Evolutionary conservation across 2,888 invertebrate genomes (phyloP).

Genomic region (Diarsia mendica): DNA sequence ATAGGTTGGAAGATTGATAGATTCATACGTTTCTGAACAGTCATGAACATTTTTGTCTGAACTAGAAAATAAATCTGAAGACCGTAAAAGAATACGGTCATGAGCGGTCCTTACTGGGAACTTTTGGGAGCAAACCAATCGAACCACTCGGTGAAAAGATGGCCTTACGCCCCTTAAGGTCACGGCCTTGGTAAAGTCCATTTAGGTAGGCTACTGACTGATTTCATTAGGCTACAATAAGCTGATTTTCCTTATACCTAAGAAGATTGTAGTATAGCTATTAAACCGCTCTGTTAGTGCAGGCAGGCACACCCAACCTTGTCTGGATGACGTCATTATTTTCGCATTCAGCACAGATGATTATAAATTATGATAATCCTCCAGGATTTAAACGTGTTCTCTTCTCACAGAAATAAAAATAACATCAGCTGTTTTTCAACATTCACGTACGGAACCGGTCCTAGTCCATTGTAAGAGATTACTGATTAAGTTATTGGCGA

Average conservation of each 20-base stretch:
- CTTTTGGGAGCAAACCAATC: not conserved
- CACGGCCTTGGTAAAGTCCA: not conserved
- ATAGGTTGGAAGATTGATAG: not conserved
- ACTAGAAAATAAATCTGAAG: not conserved
- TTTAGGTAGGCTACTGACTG: not conserved
- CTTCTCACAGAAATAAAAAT: constrained; percentile 47
- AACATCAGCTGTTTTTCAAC: constrained; percentile 59
- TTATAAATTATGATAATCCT: constrained; percentile 55
- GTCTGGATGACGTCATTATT: constrained; percentile 34
- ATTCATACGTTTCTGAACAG: not conserved
- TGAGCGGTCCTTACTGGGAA: not conserved
- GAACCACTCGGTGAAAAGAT: not conserved
- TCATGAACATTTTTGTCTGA: not conserved
- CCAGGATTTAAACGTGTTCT: constrained; percentile 59
- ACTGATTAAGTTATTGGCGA: constrained; percentile 34
- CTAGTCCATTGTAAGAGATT: constrained; percentile 8
- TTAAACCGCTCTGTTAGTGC: constrained; percentile 2
- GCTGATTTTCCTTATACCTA: constrained; percentile 1
- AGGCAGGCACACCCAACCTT: constrained; percentile 12
- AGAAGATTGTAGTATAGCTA: not conserved
- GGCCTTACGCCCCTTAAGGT: no score
- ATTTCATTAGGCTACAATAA: not conserved
- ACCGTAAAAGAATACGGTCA: not conserved
- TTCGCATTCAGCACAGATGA: constrained; percentile 34
- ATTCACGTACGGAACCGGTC: constrained; percentile 50